Evolutionary conservation across 2,113 vertebrate species (phyloP).

Genomic region (Hyaena hyaena): DNA sequence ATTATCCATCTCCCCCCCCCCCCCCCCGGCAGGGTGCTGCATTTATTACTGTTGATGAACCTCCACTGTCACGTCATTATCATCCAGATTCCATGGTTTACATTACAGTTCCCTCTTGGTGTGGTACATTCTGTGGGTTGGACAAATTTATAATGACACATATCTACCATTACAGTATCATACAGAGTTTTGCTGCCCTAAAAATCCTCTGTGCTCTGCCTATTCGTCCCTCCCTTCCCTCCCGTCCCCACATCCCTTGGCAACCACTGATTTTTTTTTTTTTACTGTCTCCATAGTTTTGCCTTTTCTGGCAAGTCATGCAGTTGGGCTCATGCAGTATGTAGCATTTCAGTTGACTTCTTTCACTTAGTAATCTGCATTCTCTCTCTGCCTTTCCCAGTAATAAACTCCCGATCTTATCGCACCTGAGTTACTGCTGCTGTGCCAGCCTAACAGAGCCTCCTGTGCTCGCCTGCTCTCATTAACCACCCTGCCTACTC

Average conservation of each 20-base stretch:
- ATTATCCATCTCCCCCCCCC: too few relatives aligned
- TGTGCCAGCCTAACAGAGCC: background rate
- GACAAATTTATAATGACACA: background rate
- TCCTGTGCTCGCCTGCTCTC: background rate
- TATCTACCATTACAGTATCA: background rate
- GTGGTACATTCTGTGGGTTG: background rate
- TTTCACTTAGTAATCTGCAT: background rate
- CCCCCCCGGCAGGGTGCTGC: background rate
- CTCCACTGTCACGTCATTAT: background rate
- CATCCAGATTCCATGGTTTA: background rate
- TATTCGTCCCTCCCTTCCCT: background rate
- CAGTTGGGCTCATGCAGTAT: background rate
- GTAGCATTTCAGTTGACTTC: background rate
- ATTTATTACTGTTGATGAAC: background rate
- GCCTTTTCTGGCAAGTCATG: background rate
- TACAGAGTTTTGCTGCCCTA: background rate
- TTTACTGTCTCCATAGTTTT: background rate
- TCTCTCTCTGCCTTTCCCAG: background rate
- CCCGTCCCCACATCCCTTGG: too few relatives aligned
- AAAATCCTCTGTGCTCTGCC: background rate
- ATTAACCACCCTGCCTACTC: background rate
- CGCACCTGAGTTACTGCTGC: background rate
- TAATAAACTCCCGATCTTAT: background rate
- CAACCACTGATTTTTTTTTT: background rate
- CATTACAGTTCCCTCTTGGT: background rate